Base-by-base conservation (phyloP, 2,888 invertebrate genomes). In the Gymnoscelis rufifasciata region DNA sequence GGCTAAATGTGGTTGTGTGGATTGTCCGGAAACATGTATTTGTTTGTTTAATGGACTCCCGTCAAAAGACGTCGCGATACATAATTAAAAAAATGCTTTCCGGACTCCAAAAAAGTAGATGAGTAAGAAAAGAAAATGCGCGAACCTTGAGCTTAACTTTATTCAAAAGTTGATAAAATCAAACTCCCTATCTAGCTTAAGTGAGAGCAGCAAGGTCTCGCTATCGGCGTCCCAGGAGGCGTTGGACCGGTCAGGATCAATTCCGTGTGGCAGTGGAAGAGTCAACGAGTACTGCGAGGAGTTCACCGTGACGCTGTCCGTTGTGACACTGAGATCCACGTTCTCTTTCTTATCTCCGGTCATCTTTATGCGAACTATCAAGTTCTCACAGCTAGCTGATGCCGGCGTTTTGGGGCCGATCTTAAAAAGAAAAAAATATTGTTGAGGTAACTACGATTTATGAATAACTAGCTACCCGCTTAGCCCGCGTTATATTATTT, bases 321-420 rank as follows among this genome's bases (percentile, higher is more conserved):
- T 87, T 8, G 90, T 88, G 2, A 93, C 92, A 51, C 92, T 91
- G 33, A 97, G 83, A 54, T 94, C 92, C 47, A 97, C 91, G 65
- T 93, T 93, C 56, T 93, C 92, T 33, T 90, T 91, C 50, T 90
- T 90, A 68, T 96, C 96, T 1, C 91, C 93, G 0, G 95, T 94
- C 72, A 97, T 83, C 60, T 91, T 84, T 10, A 97, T 90, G 49
- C 90, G 90, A 14, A 97, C 86, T n/a, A 95, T 89, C 79, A 97
- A 92, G 74, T 95, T 93, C 77, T 97, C 97, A 79, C 97, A 97
- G 66, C 96, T 95, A 2, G 95, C 90, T 0, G 95, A 92, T 1
- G 92, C 86, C 11, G 93, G 91, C 0, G 93, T 94, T 74, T 95
- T 95, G 50, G 92, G 92, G 0, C 94, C 93, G 90, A 96, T 93